These are phyloP conservation scores for Mesaphorura yosii DNA, from an alignment of 1,140 invertebrate genomes.

Conservation along the genomic window DNA sequence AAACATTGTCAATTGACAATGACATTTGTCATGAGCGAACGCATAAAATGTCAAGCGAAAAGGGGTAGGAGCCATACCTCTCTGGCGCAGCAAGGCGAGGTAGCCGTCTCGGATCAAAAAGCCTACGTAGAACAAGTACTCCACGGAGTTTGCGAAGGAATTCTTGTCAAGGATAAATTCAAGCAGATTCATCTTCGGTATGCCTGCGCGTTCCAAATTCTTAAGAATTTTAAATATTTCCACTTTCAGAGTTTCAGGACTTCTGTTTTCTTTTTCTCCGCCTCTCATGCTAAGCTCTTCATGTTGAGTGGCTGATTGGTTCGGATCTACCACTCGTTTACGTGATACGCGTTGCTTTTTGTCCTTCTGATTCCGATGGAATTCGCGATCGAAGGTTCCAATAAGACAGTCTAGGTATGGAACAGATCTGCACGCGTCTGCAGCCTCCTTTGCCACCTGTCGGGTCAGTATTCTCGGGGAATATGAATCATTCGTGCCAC, in stretches of 20 bases:
- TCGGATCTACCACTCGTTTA: constrained; percentile 3
- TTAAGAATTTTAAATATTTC: constrained; percentile 18
- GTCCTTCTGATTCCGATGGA: constrained; percentile 14
- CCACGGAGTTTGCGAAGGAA: constrained; percentile 12
- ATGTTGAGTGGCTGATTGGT: constrained; percentile 5
- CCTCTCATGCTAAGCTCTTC: neutral
- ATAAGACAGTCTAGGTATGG: no score
- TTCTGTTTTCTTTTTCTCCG: neutral
- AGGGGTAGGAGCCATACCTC: no score
- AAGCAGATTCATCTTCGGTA: neutral
- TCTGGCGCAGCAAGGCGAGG: constrained; percentile 10
- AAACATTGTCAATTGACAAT: neutral
- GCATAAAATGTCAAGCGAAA: neutral
- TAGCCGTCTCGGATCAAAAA: constrained; percentile 17
- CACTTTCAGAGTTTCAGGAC: constrained; percentile 9
- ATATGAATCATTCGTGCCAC: no score
- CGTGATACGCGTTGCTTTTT: constrained; percentile 16
- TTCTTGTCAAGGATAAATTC: constrained; percentile 12
- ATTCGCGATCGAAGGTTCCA: constrained; percentile 22
- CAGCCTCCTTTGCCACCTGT: no score
- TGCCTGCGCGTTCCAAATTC: neutral
- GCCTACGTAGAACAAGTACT: constrained; percentile 11
- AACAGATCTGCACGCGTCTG: no score
- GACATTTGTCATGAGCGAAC: neutral
- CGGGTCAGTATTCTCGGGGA: no score